Conservation (phyloP, 64 coral and sea anemone genomes). For the Porites australiensis region DNA sequence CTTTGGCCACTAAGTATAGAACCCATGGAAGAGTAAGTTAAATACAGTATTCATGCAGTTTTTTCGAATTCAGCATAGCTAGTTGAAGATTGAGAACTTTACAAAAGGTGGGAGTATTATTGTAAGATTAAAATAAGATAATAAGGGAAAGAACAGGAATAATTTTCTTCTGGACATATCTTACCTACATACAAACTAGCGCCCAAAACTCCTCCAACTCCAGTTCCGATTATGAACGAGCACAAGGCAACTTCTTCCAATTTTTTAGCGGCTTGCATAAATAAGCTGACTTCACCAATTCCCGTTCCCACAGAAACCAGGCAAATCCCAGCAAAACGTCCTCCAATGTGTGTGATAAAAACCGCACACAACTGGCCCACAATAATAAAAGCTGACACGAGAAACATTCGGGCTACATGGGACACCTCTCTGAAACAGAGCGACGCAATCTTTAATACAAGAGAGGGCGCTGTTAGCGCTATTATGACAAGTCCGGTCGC, state of each 20-base stretch:
- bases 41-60: not conserved
- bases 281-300: slow-evolving; percentile 57
- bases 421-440: slow-evolving; percentile 40
- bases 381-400: slow-evolving; percentile 30
- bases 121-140: not conserved
- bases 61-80: not conserved
- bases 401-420: not conserved
- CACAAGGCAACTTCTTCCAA: slow-evolving; percentile 51
- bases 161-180: not conserved
- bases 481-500: slow-evolving; percentile 67
- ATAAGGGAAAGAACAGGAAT: not conserved
- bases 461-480: slow-evolving; percentile 69
- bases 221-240: slow-evolving; percentile 65
- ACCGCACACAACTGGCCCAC: slow-evolving; percentile 58
- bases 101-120: not conserved
- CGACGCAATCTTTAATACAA: slow-evolving; percentile 55
- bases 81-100: not conserved
- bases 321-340: slow-evolving; percentile 68
- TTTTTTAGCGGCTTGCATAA: slow-evolving; percentile 32
- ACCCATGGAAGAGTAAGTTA: not conserved
- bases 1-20: no score
- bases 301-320: slow-evolving; percentile 69
- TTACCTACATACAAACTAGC: slow-evolving; percentile 77
- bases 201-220: slow-evolving; percentile 48
- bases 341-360: slow-evolving; percentile 25